Base-by-base conservation (phyloP, 2,113 vertebrate species). In the Cephalophus harveyi region DNA sequence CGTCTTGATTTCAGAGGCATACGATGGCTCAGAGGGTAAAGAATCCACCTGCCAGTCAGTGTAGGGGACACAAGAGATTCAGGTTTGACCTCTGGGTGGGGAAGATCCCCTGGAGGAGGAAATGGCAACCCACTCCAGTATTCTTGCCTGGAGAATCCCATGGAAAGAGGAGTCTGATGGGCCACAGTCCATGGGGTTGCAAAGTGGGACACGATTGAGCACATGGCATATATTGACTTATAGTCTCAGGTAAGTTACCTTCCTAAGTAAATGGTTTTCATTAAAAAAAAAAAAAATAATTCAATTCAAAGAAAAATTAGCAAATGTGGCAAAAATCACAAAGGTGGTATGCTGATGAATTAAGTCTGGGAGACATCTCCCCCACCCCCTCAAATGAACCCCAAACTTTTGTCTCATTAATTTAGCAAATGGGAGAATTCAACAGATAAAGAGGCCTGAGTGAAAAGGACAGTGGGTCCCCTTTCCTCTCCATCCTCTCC, bases 181-280 rank as follows among this genome's bases (percentile, higher is more conserved):
- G 23, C 40, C 1, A 13, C 3, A 43, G 5, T 74, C 21, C 11
- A 43, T 25, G 23, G 23, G 71, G 40, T 76, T 33, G 36, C 23
- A 27, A 43, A 76, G 23, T 76, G 12, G 23, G 71, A 27, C 23
- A 76, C 0, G 1, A 76, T 11, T 76, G 40, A 76, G 21, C 40
- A 43, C 71, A 27, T 1, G 40, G 71, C 23, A 27, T 46, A 16
- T 57, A 76, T 52, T 60, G 90, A 92, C 94, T 96, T 96, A 59
- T 46, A 96, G 79, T 94, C 95, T 43, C 40, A 95, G 90, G 62
- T 84, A 79, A 83, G 74, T 94, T 95, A 92, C 50, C 62, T 88
- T 87, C 79, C 91, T 81, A 89, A 92, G 78, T 59, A 96, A 97
- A 55, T 19, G 67, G 52, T 48, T 83, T 96, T 81, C 48, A 76